phyloP scores from a whole-genome alignment of 2,888 invertebrate species.

The Lordiphosa fenestrarum region DNA sequence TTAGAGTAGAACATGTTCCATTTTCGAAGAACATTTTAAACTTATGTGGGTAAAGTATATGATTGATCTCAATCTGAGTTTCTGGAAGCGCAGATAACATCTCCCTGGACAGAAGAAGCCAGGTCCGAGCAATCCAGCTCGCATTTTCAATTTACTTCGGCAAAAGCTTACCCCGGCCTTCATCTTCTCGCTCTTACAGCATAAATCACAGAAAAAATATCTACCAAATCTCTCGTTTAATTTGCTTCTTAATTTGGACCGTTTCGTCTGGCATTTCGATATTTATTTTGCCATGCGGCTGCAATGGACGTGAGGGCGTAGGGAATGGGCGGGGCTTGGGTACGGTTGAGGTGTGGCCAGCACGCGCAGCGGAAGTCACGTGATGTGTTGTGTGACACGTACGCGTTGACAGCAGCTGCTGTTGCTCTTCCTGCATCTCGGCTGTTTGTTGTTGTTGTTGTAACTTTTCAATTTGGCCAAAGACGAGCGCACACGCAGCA shows the following conservation, averaged over 20 bases:
- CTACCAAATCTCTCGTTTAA: not conserved
- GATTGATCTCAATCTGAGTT: too few relatives aligned
- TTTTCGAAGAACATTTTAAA: too few relatives aligned
- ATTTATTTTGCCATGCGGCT: slow-evolving; percentile 37
- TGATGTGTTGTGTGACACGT: slow-evolving; percentile 74
- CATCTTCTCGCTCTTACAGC: too few relatives aligned
- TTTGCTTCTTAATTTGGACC: slow-evolving; percentile 34
- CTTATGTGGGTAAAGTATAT: too few relatives aligned
- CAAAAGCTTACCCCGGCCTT: too few relatives aligned
- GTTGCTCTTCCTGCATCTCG: slow-evolving; percentile 6
- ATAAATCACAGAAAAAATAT: too few relatives aligned
- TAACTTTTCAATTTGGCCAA: slow-evolving; percentile 69
- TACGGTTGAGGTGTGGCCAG: slow-evolving; percentile 56
- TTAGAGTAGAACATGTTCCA: too few relatives aligned
- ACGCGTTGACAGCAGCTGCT: slow-evolving; percentile 43
- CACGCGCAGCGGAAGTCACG: slow-evolving; percentile 74
- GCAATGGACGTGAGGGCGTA: not conserved
- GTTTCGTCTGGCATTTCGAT: slow-evolving; percentile 39
- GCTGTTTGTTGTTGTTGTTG: slow-evolving; percentile 37
- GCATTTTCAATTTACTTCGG: too few relatives aligned
- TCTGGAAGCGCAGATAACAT: too few relatives aligned
- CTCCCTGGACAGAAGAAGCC: too few relatives aligned
- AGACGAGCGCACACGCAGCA: slow-evolving; percentile 27
- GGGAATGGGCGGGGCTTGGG: not conserved
- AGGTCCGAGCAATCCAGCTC: too few relatives aligned